Evolutionary conservation across 2,888 invertebrate species (phyloP).

Genomic region (Harpagoxenus sublaevis): DNA sequence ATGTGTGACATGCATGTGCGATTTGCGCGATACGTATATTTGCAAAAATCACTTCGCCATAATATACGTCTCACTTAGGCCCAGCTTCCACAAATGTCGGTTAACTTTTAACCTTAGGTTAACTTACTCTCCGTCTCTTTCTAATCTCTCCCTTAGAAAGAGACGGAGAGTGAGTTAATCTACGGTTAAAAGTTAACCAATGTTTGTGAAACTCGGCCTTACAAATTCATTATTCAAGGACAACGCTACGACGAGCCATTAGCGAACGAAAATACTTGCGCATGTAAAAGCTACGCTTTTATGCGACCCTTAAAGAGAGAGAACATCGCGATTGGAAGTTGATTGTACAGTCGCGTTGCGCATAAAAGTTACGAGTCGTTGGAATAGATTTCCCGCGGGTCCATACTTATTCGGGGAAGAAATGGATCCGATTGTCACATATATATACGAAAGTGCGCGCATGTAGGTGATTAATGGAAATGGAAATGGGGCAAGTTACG

Average conservation of each 20-base stretch:
- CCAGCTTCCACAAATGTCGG: no score
- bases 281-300: neutral
- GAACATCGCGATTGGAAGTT: slow-evolving; percentile 10
- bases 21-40: neutral
- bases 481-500: slow-evolving; percentile 24
- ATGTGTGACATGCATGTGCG: neutral
- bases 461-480: slow-evolving; percentile 38
- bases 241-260: neutral
- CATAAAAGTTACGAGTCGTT: slow-evolving; percentile 11
- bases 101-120: no score
- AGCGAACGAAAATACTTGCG: slow-evolving; percentile 8
- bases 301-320: neutral
- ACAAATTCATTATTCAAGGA: slow-evolving; percentile 10
- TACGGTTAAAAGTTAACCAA: no score
- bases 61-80: neutral
- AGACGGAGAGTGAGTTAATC: no score
- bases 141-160: no score
- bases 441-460: neutral
- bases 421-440: slow-evolving; percentile 13
- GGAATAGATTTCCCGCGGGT: slow-evolving; percentile 35
- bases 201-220: neutral
- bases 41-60: neutral
- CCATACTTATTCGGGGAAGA: neutral
- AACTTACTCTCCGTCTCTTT: no score
- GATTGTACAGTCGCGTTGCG: neutral